A percentile compares a stretch with the other conserved stretches of the same genome.
phyloP scores from a whole-genome alignment of 2,797 vertebrate species.

The Sus cebifrons region DNA sequence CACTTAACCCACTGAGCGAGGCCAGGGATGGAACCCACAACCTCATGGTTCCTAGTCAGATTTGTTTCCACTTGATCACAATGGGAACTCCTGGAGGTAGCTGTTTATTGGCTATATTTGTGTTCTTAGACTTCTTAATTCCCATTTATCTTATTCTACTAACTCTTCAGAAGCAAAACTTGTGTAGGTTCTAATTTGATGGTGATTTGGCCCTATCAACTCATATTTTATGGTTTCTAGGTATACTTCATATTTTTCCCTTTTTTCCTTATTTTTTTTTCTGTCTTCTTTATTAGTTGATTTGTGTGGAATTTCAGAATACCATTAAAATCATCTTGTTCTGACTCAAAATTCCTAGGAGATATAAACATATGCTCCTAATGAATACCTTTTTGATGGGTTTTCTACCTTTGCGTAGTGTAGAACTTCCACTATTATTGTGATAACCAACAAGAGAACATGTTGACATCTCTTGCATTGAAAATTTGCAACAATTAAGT shows the following conservation, averaged over 20 bases:
- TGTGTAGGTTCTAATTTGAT: neutral
- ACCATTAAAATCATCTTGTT: neutral
- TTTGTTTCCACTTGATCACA: too few species aligned
- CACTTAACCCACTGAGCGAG: too few species aligned
- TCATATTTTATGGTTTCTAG: neutral
- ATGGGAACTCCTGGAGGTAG: neutral
- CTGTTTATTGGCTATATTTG: neutral
- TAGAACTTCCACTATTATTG: neutral
- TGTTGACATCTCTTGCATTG: neutral
- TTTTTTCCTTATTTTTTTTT: neutral
- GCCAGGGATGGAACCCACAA: too few species aligned
- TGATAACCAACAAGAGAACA: neutral
- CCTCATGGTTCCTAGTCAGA: too few species aligned
- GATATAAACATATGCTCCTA: neutral
- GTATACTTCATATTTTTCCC: neutral
- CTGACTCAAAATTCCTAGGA: neutral
- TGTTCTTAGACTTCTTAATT: neutral
- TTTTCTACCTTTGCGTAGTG: neutral
- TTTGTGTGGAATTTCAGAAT: neutral
- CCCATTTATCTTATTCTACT: neutral
- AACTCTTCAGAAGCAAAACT: neutral
- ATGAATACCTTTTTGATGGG: neutral
- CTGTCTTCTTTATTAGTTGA: neutral
- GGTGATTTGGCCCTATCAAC: neutral
- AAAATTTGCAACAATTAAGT: conserved; percentile 44